Base-by-base conservation (phyloP, 2,113 vertebrate genomes). In the Corythaeola cristata region DNA sequence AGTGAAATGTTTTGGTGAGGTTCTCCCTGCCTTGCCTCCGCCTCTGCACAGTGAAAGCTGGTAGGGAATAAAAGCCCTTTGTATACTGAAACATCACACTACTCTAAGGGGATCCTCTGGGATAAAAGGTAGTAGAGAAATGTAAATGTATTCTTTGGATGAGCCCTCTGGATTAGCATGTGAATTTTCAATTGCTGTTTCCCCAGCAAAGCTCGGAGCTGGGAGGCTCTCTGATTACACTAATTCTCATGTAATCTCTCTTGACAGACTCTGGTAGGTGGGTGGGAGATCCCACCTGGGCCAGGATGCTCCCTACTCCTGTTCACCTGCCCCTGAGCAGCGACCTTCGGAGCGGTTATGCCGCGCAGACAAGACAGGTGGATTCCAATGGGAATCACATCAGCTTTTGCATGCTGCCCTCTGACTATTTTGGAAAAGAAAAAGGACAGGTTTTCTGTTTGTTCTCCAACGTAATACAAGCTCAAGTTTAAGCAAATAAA, bases 141-240 rank as follows among this genome's bases (percentile, higher is more conserved):
- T 85, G 91, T 63, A 89, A 94, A 91, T 87, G 41, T n/a, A 9
- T 72, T 67, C 89, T 89, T 72, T 35, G 64, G 89, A 89, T 74
- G 86, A 97, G 76, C 80, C 68, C 68, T 84, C 72, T 67, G 83
- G 80, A 90, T 93, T 87, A 93, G n/a, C 63, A 55, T 24, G 88
- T 12, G 94, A 67, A 66, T 89, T 77, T 92, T 53, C 62, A 78
- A 7, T 37, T 30, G 80, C 9, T 44, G 1, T 88, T 85, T 90
- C 24, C 4, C 63, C 12, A 2, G 55, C 72, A 52, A 52, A 82
- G 52, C 64, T 45, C 60, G 9, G 64, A 91, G 68, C 69, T 6
- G 35, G 1, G 4, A 52, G 79, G 82, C n/a, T 35, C 56, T 41
- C 68, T 19, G 55, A 32, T 87, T 37, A 44, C 14, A 30, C 35